A percentile compares a stretch with the other conserved stretches of the same genome.
These are phyloP conservation scores for Litocranius walleri DNA, from an alignment of 2,113 vertebrate genomes.

Conservation along the genomic window DNA sequence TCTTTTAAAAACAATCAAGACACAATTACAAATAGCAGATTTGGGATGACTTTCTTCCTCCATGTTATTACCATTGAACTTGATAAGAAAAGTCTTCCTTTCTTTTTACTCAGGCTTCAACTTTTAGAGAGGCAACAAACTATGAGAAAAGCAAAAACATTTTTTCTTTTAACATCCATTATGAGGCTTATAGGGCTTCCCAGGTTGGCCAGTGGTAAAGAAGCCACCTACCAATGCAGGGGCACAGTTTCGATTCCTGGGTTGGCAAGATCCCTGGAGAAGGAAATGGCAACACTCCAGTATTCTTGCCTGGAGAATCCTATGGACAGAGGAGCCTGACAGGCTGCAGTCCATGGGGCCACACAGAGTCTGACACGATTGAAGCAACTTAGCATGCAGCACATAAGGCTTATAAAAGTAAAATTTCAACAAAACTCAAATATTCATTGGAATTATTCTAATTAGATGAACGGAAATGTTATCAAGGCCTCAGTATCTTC, in stretches of 20 bases:
- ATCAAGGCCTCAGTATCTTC: not conserved
- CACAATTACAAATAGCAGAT: not conserved
- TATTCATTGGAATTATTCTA: not conserved
- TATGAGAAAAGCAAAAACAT: not conserved
- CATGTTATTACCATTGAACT: not conserved
- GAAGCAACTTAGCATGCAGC: not conserved
- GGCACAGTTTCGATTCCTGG: not conserved
- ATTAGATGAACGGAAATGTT: not conserved
- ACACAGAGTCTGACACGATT: not conserved
- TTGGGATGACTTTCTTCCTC: not conserved
- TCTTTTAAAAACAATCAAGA: not conserved
- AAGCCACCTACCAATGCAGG: not conserved
- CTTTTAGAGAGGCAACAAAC: not conserved
- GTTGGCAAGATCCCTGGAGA: not conserved
- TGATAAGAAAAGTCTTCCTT: not conserved
- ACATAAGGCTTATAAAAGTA: not conserved
- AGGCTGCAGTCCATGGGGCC: not conserved
- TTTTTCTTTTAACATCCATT: not conserved
- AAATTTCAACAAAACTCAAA: not conserved
- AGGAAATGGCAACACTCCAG: not conserved
- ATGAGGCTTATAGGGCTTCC: not conserved
- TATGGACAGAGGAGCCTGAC: not conserved
- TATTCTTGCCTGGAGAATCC: not conserved
- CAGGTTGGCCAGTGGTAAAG: not conserved
- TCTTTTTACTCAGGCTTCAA: not conserved